Base-by-base conservation (phyloP, 64 coral and sea anemone species). In the Pachyseris speciosa region DNA sequence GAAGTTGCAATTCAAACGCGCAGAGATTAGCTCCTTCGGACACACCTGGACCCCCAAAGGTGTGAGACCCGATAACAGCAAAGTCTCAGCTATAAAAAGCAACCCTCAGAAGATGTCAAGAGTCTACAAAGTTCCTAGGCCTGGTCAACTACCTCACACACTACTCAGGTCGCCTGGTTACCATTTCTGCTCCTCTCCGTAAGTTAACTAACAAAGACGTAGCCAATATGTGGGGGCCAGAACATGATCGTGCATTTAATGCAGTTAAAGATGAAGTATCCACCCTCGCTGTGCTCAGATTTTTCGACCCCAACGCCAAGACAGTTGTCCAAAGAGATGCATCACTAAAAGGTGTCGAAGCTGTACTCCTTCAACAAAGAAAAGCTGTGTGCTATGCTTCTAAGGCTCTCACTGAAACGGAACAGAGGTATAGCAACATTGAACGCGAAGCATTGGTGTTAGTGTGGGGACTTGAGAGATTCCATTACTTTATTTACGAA, bases 1-100 rank as follows among this genome's bases (percentile, higher is more conserved):
- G 6, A 91, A 92, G 67, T 28, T 92, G 1, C 64, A 89, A 32
- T 84, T 94, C 67, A 94, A 74, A 63, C 13, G 24, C 10, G 26
- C 13, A 5, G 51, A 83, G 45, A 38, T 73, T 3, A 47, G 50
- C 22, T 88, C 88, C 26, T 88, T 94, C 22, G 92, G 74, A 9
- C 55, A 65, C 74, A 90, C 22, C 15, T 90, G 89, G 49, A 83
- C 59, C 5, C 88, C 74, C 0, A 8, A 94, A 72, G 92, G 86
- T 24, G 52, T 89, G 26, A 84, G 81, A 65, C 75, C 92, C 20
- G 74, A 88, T 59, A 87, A 80, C 8, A 88, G 88, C 33, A 94
- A 94, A 42, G 48, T 94, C 2, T 64, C 44, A 31, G 84, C 48
- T 1, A 88, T 94, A 11, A 53, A 65, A 16, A 45, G 69, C 66